phyloP scores from a whole-genome alignment of 2,113 vertebrate genomes.

The Leucopternis melanops region DNA sequence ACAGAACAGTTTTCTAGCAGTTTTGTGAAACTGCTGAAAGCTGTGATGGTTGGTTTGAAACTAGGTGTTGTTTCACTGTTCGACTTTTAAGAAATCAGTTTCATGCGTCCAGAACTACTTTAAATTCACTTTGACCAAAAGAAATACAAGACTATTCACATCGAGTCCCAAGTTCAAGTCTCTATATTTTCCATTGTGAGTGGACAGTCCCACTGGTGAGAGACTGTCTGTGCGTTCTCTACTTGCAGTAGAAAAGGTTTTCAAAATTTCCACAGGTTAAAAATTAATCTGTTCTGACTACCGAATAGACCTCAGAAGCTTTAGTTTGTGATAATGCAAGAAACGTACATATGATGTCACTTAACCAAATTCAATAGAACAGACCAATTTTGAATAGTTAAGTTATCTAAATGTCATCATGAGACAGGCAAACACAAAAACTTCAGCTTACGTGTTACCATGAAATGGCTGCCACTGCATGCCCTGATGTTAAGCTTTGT shows the following conservation, averaged over 20 bases:
- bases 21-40: background rate
- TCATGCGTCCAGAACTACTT: background rate
- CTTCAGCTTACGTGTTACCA: background rate
- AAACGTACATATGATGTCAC: rapidly evolving
- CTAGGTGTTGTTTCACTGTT: background rate
- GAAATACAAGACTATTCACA: background rate
- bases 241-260: background rate
- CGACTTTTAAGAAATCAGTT: background rate
- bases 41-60: background rate
- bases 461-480: background rate
- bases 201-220: background rate
- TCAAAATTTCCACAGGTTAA: background rate
- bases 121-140: background rate
- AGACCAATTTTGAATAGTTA: background rate
- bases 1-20: background rate
- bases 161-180: background rate
- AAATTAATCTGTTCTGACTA: background rate
- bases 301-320: background rate
- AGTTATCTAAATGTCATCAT: background rate
- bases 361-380: background rate
- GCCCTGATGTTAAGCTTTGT: background rate
- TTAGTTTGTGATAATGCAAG: background rate
- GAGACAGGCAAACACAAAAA: background rate
- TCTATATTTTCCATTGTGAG: background rate
- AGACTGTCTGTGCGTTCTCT: background rate